Base-by-base conservation (phyloP, 2,797 vertebrate genomes). In the Xiphorhynchus erythropygius region DNA sequence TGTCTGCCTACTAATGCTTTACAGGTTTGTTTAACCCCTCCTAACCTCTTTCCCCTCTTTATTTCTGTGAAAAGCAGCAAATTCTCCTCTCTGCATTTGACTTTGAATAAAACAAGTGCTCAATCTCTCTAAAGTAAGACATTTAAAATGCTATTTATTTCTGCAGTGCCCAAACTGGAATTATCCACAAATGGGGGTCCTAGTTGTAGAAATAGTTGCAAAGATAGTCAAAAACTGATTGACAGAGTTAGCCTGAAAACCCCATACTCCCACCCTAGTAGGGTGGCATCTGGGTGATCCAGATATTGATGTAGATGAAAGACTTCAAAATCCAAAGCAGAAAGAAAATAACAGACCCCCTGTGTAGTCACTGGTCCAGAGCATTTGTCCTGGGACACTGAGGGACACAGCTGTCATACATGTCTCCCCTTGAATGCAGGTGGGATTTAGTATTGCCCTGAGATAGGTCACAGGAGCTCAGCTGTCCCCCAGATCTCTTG, bases 151-250 rank as follows among this genome's bases (percentile, higher is more conserved):
- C 17, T 73, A 1, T 10, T 23, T 69, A 1, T 9, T 23, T 53
- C 56, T 50, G 22, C 37, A 55, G 16, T 10, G 35, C 22, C 73
- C 22, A 19, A 3, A 15, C 57, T 44, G 55, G 50, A 87, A 53
- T 60, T 18, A 63, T 4, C 37, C 28, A 33, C 33, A 46, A 44
- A 28, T 0, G 1, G 10, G 0, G 1, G 0, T 23, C 18, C 28
- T 42, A 4, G 2, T 4, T 19, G 46, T 49, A 30, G 62, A 44
- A 55, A 39, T 0, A 49, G 28, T 1, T n/a, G 13, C 64, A 62
- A 41, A 84, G 21, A 59, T 41, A 19, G 50, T 18, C 15, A 47
- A 50, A 10, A 60, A 22, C 15, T 65, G 69, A 49, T n/a, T 13
- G 67, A 17, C 42, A 37, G 50, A 78, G 21, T 10, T 15, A 28